phyloP scores from a whole-genome alignment of 2,888 invertebrate genomes.

The Oeneis ivallda region DNA sequence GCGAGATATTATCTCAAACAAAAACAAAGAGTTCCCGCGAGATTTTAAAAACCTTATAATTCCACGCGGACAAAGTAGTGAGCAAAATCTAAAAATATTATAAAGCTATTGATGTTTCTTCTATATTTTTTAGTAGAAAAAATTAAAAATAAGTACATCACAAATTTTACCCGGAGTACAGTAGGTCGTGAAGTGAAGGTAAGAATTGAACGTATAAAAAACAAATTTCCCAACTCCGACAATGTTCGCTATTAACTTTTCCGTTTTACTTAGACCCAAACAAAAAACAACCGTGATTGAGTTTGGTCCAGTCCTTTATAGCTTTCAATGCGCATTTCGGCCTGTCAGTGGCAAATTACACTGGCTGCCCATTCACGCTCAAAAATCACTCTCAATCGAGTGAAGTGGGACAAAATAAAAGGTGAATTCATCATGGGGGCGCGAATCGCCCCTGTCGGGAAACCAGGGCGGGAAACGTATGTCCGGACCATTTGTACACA shows the following conservation, averaged over 20 bases:
- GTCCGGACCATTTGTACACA: conserved; percentile 78
- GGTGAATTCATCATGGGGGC: conserved; percentile 76
- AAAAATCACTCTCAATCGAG: conserved; percentile 80
- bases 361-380: conserved; percentile 77
- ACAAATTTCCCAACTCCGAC: conserved; percentile 21
- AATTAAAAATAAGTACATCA: background rate
- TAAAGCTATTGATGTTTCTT: too few relatives aligned
- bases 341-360: conserved; percentile 78
- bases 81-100: too few relatives aligned
- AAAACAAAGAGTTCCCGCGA: too few relatives aligned
- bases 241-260: conserved; percentile 44
- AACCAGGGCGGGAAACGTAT: conserved; percentile 75
- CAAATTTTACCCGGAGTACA: background rate
- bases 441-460: conserved; percentile 66
- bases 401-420: conserved; percentile 80
- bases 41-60: too few relatives aligned
- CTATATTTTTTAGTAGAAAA: background rate
- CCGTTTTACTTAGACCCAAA: conserved; percentile 34
- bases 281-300: conserved; percentile 65
- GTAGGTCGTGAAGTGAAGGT: conserved; percentile 5
- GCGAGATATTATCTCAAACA: too few relatives aligned
- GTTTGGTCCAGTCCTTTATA: conserved; percentile 73
- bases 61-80: too few relatives aligned
- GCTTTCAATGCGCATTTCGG: conserved; percentile 76
- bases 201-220: conserved; percentile 10